Evolutionary conservation across 2,888 invertebrate species (phyloP).

Genomic region (Cosmopolites sordidus): DNA sequence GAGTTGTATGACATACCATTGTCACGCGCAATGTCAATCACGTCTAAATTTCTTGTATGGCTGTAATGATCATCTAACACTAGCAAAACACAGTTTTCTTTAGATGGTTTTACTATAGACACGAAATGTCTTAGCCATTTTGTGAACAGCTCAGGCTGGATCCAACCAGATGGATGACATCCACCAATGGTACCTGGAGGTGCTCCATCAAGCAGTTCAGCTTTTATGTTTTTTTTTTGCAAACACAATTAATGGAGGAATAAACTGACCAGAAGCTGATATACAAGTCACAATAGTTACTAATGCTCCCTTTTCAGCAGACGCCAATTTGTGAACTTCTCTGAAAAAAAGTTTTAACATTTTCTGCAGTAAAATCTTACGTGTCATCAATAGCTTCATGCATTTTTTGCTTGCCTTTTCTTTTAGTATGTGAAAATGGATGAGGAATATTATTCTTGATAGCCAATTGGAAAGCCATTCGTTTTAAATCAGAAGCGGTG

Average conservation of each 20-base stretch:
- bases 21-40: too few species aligned
- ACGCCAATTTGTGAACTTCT: slow-evolving; percentile 24
- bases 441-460: slow-evolving; percentile 3
- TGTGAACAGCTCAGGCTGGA: slow-evolving; percentile 1
- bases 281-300: slow-evolving; percentile 23
- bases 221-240: slow-evolving; percentile 33
- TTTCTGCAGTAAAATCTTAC: slow-evolving; percentile 7
- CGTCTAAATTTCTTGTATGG: too few species aligned
- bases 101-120: too few species aligned
- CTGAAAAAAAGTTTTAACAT: slow-evolving; percentile 30
- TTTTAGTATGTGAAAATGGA: neutral
- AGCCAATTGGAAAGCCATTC: slow-evolving; percentile 5
- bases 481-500: neutral
- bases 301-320: slow-evolving; percentile 24
- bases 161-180: slow-evolving; percentile 25
- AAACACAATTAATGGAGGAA: slow-evolving; percentile 18
- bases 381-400: neutral
- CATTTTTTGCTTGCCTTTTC: neutral
- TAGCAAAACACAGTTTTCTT: too few species aligned
- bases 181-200: slow-evolving; percentile 35
- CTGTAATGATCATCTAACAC: too few species aligned
- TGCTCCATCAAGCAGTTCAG: slow-evolving; percentile 35
- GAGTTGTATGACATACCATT: too few species aligned
- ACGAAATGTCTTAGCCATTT: neutral
- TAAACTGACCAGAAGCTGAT: slow-evolving; percentile 22